These are phyloP conservation scores for Nephrocerus scutellatus DNA, from an alignment of 2,888 invertebrate genomes.

Conservation along the genomic window DNA sequence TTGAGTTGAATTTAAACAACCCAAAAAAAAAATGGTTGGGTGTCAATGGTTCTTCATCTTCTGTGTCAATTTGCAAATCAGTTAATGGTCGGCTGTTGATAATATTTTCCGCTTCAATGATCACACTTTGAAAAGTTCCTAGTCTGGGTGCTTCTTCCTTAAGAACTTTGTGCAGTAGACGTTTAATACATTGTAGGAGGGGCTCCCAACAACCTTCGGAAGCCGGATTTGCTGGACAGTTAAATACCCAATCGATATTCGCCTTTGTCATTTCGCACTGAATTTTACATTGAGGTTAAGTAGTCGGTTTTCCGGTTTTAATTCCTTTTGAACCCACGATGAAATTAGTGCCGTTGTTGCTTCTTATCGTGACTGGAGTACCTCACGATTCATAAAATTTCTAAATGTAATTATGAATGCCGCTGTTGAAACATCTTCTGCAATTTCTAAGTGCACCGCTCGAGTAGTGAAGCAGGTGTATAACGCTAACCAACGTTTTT, in stretches of 20 bases:
- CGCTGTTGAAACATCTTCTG: conserved; percentile 3
- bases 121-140: conserved; percentile 2
- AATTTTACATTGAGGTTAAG: too few species aligned
- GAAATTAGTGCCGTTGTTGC: conserved; percentile 17
- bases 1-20: conserved; percentile 1
- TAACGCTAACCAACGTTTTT: too few species aligned
- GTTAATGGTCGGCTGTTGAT: conserved; percentile 5
- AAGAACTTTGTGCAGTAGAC: not conserved
- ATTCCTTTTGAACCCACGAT: conserved; percentile 13
- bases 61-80: not conserved
- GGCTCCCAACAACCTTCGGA: not conserved
- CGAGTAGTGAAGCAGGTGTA: not conserved
- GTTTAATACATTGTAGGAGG: conserved; percentile 2
- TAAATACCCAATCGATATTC: conserved; percentile 3
- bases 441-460: not conserved
- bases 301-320: too few species aligned
- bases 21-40: conserved; percentile 3
- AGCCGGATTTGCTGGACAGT: conserved; percentile 1
- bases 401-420: too few species aligned
- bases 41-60: conserved; percentile 3
- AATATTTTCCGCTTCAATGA: conserved; percentile 6
- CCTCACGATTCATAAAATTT: too few species aligned
- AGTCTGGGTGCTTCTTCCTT: not conserved
- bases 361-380: conserved; percentile 10
- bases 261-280: not conserved